phyloP scores from a whole-genome alignment of 1,140 invertebrate genomes.

The Charaxes varanes region DNA sequence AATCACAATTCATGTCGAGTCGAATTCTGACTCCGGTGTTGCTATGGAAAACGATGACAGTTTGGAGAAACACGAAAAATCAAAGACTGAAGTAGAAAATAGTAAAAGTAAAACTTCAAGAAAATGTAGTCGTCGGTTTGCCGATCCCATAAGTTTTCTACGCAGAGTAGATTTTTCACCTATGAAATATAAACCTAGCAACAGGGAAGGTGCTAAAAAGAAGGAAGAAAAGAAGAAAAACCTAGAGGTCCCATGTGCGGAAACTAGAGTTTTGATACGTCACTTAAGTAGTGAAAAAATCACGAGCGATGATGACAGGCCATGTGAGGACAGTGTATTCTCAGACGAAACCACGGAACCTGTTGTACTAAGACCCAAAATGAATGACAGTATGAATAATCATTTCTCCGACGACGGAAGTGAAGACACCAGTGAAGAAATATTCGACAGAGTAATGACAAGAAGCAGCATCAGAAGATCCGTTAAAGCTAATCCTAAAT shows the following conservation, averaged over 20 bases:
- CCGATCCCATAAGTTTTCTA: constrained; percentile 57
- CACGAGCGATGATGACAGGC: constrained; percentile 55
- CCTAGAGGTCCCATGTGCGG: constrained; percentile 34
- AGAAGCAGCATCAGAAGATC: constrained; percentile 62
- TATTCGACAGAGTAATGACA: constrained; percentile 63
- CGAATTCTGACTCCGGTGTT: constrained; percentile 63
- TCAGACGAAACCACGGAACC: constrained; percentile 45
- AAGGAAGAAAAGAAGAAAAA: constrained; percentile 59
- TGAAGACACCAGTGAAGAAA: constrained; percentile 67
- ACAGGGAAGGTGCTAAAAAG: constrained; percentile 44
- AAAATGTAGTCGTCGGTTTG: constrained; percentile 57
- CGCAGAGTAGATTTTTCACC: constrained; percentile 66
- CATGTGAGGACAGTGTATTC: constrained; percentile 38
- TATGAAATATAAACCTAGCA: constrained; percentile 63
- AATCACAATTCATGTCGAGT: constrained; percentile 49
- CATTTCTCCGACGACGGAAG: constrained; percentile 66
- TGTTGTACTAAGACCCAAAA: constrained; percentile 47
- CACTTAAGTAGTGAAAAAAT: constrained; percentile 47
- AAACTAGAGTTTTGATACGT: constrained; percentile 31
- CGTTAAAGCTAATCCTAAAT: constrained; percentile 66
- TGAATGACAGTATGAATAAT: constrained; percentile 67
- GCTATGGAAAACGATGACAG: constrained; percentile 55
- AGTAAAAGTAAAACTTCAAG: constrained; percentile 53
- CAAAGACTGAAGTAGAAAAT: constrained; percentile 38
- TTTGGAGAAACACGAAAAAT: constrained; percentile 34